phyloP scores from a whole-genome alignment of 1,140 invertebrate genomes.

The Eufriesea mexicana region DNA sequence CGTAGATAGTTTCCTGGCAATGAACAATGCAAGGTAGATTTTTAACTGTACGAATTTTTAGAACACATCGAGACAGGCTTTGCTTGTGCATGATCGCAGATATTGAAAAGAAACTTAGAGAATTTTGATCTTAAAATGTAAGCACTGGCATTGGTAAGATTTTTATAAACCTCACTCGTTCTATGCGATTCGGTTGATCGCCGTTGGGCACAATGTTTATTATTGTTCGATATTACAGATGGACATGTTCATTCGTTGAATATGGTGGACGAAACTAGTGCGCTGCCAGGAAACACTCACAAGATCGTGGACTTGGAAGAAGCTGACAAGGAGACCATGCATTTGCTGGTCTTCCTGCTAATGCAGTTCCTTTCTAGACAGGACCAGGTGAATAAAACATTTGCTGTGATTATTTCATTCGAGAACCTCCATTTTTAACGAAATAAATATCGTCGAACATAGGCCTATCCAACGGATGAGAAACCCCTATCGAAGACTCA shows the following conservation, averaged over 20 bases:
- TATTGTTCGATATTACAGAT: slow-evolving; percentile 83
- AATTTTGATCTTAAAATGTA: background rate
- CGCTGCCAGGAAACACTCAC: slow-evolving; percentile 87
- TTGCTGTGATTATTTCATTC: background rate
- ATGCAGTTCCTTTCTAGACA: slow-evolving; percentile 95
- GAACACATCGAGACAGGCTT: background rate
- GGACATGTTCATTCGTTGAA: slow-evolving; percentile 89
- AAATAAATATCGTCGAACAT: background rate
- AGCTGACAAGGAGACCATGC: slow-evolving; percentile 96
- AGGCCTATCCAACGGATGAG: slow-evolving; percentile 92
- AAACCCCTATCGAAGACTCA: slow-evolving; percentile 90
- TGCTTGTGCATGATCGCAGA: slow-evolving; percentile 9
- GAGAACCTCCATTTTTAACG: background rate
- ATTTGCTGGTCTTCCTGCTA: slow-evolving; percentile 96
- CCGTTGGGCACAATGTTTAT: background rate
- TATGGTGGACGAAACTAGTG: slow-evolving; percentile 86
- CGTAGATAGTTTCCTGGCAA: background rate
- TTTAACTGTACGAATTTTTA: background rate
- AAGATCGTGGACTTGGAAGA: slow-evolving; percentile 96
- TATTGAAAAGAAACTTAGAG: background rate
- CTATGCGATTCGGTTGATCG: background rate
- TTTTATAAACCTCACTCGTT: background rate
- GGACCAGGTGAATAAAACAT: slow-evolving; percentile 84
- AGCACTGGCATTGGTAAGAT: background rate
- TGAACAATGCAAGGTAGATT: background rate